Percentiles rank a stretch among this genome's conserved stretches.
Conservation (phyloP, 2,888 invertebrate genomes). For the Penaeus monodon region DNA sequence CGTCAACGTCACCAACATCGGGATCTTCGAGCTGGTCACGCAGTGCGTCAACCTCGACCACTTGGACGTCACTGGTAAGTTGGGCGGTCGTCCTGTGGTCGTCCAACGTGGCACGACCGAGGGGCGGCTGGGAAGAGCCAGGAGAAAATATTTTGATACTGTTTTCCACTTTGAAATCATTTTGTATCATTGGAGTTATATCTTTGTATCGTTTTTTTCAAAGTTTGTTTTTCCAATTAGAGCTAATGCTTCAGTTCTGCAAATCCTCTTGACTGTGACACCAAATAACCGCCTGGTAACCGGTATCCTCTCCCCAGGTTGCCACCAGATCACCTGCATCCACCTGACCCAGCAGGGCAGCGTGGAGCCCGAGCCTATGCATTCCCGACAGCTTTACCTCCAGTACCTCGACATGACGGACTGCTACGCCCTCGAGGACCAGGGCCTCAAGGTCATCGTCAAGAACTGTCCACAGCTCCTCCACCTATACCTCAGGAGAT, state of each 20-base stretch:
- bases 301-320: conserved; percentile 72
- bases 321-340: conserved; percentile 84
- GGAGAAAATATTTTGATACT: no score
- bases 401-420: conserved; percentile 91
- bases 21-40: conserved; percentile 83
- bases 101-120: neutral
- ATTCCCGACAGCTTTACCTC: conserved; percentile 65
- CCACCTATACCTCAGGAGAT: conserved; percentile 88
- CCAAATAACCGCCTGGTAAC: neutral
- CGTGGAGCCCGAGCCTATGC: conserved; percentile 58
- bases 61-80: conserved; percentile 81
- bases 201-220: no score
- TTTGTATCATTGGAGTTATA: no score
- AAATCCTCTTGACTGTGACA: no score
- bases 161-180: no score
- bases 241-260: no score
- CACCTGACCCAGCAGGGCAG: conserved; percentile 66
- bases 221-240: no score
- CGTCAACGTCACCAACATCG: conserved; percentile 80
- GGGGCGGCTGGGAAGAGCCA: neutral
- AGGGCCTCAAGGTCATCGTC: conserved; percentile 85
- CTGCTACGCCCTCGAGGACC: conserved; percentile 86
- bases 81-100: conserved; percentile 66
- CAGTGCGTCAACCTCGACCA: conserved; percentile 86
- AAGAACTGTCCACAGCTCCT: conserved; percentile 88